phyloP scores from a whole-genome alignment of 2,113 vertebrate species.

The Camelus bactrianus region DNA sequence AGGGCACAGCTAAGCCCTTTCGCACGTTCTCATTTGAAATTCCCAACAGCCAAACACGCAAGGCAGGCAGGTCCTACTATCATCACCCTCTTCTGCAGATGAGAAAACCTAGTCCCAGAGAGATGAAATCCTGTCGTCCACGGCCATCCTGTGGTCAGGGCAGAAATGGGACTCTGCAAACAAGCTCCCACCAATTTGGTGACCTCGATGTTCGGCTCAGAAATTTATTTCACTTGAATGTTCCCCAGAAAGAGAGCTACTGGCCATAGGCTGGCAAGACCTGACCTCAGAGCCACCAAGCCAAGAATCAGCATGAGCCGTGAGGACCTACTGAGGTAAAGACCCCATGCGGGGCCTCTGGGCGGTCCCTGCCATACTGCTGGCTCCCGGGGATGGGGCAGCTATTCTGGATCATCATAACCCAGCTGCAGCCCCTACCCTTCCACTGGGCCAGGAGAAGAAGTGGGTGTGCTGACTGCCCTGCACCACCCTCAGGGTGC shows the following conservation, averaged over 20 bases:
- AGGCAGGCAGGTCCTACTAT: accelerated
- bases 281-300: neutral
- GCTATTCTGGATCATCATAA: neutral
- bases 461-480: neutral
- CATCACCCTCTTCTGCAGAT: neutral
- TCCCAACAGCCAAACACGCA: neutral
- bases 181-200: accelerated
- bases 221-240: no score
- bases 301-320: neutral
- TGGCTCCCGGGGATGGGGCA: accelerated
- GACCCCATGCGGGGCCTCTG: neutral
- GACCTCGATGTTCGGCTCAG: accelerated
- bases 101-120: neutral
- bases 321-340: neutral
- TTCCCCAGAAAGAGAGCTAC: neutral
- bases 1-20: accelerated
- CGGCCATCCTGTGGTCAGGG: neutral
- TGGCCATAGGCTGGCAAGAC: no score
- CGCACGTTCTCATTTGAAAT: accelerated
- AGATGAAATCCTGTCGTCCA: accelerated
- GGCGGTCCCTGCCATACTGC: accelerated
- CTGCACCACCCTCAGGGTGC: accelerated
- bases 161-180: neutral
- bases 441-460: neutral
- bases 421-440: neutral